Percentiles rank a stretch among this genome's conserved stretches.
These are phyloP conservation scores for Diabrotica balteata DNA, from an alignment of 2,888 invertebrate genomes.

Conservation along the genomic window DNA sequence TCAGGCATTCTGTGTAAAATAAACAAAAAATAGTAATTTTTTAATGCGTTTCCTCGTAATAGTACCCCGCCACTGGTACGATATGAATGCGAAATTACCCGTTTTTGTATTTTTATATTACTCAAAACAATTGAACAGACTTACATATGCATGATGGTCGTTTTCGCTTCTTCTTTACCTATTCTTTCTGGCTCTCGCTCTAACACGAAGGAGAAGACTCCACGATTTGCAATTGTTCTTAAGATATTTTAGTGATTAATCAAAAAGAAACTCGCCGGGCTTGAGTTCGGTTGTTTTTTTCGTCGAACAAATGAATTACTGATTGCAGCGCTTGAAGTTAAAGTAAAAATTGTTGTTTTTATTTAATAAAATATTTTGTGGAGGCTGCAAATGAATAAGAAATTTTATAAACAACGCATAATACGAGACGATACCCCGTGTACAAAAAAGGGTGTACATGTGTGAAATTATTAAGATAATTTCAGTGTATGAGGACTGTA, in stretches of 20 bases:
- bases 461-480: too few species aligned
- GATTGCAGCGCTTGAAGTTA: too few species aligned
- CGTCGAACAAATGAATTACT: too few species aligned
- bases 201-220: slow-evolving; percentile 2
- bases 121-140: slow-evolving; percentile 57
- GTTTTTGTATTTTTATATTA: slow-evolving; percentile 55
- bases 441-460: too few species aligned
- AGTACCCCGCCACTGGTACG: slow-evolving; percentile 41
- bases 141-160: slow-evolving; percentile 48
- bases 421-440: too few species aligned
- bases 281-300: slow-evolving; percentile 11
- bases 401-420: too few species aligned
- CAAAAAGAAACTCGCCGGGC: slow-evolving; percentile 17
- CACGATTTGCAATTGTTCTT: slow-evolving; percentile 32
- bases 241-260: slow-evolving; percentile 37
- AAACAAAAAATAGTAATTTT: too few species aligned
- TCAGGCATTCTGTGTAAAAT: too few species aligned
- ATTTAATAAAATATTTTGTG: too few species aligned
- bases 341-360: too few species aligned
- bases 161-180: slow-evolving; percentile 23
- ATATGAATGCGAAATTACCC: slow-evolving; percentile 59
- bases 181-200: slow-evolving; percentile 18
- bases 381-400: too few species aligned
- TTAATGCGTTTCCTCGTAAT: neutral
- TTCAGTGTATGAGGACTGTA: too few species aligned